Percentiles rank a stretch among this genome's conserved stretches.
These are phyloP conservation scores for Pteronura brasiliensis DNA, from an alignment of 2,113 vertebrate genomes.

Conservation along the genomic window DNA sequence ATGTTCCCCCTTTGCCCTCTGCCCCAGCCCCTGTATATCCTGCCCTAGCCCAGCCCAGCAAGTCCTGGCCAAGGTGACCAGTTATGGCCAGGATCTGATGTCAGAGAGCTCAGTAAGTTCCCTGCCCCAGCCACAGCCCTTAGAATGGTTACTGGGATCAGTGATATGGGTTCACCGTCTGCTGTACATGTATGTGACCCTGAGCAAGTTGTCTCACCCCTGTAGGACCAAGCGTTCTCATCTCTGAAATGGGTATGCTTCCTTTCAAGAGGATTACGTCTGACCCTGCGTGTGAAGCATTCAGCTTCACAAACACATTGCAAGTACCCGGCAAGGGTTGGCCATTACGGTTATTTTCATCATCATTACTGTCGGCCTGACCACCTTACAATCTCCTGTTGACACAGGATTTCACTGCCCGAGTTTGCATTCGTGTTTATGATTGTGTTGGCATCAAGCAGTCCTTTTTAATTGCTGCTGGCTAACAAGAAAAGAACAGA, in stretches of 20 bases:
- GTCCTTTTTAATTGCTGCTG: conserved; percentile 63
- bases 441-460: conserved; percentile 32
- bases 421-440: neutral
- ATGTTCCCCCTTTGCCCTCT: neutral
- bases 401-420: conserved; percentile 34
- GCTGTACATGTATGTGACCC: neutral
- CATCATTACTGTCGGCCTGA: neutral
- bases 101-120: neutral
- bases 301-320: fast-evolving
- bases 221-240: neutral
- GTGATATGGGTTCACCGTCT: neutral
- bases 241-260: neutral
- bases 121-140: neutral
- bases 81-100: neutral
- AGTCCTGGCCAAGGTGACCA: neutral
- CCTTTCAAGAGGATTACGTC: neutral
- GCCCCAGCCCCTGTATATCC: neutral
- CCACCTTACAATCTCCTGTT: conserved; percentile 1
- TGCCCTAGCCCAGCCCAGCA: neutral
- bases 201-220: neutral
- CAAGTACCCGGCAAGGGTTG: neutral
- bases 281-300: neutral
- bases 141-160: neutral
- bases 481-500: conserved; percentile 53
- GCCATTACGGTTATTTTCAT: neutral